Evolutionary conservation across 2,888 invertebrate species (phyloP), one percentile per base, ranked within the genome.

Genomic region (Horisme vitalbata): DNA sequence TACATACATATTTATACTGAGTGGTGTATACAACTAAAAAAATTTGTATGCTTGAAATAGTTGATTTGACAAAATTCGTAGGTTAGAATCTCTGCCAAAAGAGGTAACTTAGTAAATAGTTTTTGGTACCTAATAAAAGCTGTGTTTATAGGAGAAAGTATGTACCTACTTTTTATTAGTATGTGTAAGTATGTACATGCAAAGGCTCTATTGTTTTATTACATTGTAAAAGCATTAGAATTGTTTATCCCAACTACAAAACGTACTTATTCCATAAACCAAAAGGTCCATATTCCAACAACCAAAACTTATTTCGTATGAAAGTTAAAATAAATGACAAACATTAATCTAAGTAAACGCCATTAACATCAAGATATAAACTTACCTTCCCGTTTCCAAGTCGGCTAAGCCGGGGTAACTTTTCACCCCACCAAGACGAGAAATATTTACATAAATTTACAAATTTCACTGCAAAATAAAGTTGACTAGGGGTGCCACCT

Each of bases 401-500:
- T 59, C 63, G 68, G 62, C 65, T 65, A 61, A 57, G 50, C 47
- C 61, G 61, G 61, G 65, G 58, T 67, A 79, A 78, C 78, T 78
- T 79, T 76, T 75, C 75, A 66, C 75, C 75, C 69, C 75, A 87
- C 69, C 70, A 88, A 88, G 88, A 87, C 85, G 87, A 75, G 78
- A 72, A 80, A 83, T 85, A 88, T 88, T 88, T 86, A 83, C 88
- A 88, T 88, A 88, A 88, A 88, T 88, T 88, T 85, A 84, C 85
- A 85, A 88, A 88, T 86, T 86, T 83, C 80, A 73, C 75, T 59
- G 69, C 76, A 75, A 86, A 87, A 88, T 87, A 88, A 88, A 88
- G 83, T 85, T 78, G 68, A 68, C 55, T 71, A 84, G 83, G 83
- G 82, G 53, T 81, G 74, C 31, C 65, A 3, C 3, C 5, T 15